phyloP scores from a whole-genome alignment of 2,888 invertebrate species.

The Patella depressa region DNA sequence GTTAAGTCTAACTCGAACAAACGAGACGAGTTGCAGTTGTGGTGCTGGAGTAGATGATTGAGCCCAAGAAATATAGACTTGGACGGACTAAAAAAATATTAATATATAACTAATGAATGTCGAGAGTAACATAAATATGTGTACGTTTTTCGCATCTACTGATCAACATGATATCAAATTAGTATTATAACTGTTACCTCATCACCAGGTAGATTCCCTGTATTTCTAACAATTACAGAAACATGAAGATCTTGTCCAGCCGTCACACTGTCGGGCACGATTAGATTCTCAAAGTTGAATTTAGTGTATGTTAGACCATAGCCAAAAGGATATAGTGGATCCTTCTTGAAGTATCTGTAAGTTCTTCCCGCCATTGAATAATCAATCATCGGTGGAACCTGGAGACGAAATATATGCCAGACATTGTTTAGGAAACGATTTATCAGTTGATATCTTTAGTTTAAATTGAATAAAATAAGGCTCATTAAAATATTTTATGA shows the following conservation, averaged over 20 bases:
- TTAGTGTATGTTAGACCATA: constrained; percentile 53
- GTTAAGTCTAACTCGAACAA: constrained; percentile 34
- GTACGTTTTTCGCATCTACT: no score
- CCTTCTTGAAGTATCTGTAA: constrained; percentile 50
- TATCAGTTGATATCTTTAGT: no score
- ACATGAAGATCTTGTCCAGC: constrained; percentile 41
- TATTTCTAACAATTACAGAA: constrained; percentile 44
- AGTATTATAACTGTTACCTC: constrained; percentile 43
- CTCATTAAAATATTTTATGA: no score
- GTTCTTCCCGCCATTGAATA: constrained; percentile 53
- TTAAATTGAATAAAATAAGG: no score
- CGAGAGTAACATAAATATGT: no score
- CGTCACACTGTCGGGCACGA: constrained; percentile 23
- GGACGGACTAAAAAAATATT: constrained; percentile 34
- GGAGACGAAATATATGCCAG: not conserved
- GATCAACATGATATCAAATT: no score
- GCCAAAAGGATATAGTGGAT: constrained; percentile 59
- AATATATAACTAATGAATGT: no score
- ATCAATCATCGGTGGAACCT: constrained; percentile 18
- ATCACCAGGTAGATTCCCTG: constrained; percentile 49
- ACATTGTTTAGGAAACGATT: no score
- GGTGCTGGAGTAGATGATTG: constrained; percentile 38
- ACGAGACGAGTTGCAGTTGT: constrained; percentile 40
- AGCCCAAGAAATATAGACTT: constrained; percentile 43
- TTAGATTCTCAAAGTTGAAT: constrained; percentile 39